A percentile compares a stretch with the other conserved stretches of the same genome.
Evolutionary conservation across 2,113 vertebrate species (phyloP).

Genomic region (Sigmodon hispidus): DNA sequence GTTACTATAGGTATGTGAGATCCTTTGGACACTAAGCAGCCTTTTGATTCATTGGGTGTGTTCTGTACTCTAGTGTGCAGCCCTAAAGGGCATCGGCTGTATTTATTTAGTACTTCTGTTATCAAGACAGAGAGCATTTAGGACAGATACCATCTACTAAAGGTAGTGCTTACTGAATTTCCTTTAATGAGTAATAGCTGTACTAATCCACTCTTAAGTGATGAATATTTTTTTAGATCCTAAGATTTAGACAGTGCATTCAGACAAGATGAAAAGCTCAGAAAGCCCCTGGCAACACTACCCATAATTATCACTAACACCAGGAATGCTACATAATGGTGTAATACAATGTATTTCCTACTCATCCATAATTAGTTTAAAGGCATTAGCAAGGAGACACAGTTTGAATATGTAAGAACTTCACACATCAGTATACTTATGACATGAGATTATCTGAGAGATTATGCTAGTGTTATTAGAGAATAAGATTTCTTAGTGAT

Average conservation of each 20-base stretch:
- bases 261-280: slow-evolving; percentile 38
- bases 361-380: slow-evolving; percentile 36
- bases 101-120: not conserved
- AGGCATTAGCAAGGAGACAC: slow-evolving; percentile 37
- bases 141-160: not conserved
- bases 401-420: slow-evolving; percentile 22
- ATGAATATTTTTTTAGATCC: not conserved
- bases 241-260: slow-evolving; percentile 54
- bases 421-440: not conserved
- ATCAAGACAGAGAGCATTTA: not conserved
- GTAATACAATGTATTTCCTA: slow-evolving; percentile 44
- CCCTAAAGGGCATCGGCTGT: not conserved
- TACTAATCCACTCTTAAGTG: slow-evolving; percentile 44
- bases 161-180: not conserved
- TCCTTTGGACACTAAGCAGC: not conserved
- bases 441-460: not conserved
- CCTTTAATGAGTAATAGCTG: slow-evolving; percentile 45
- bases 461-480: slow-evolving; percentile 29
- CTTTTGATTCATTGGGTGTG: not conserved
- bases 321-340: slow-evolving; percentile 45
- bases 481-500: not conserved
- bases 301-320: slow-evolving; percentile 52
- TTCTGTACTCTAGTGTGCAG: not conserved
- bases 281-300: slow-evolving; percentile 1
- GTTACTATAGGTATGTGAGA: not conserved